Evolutionary conservation across 2,888 invertebrate genomes (phyloP).

Genomic region (Eristalis pertinax): DNA sequence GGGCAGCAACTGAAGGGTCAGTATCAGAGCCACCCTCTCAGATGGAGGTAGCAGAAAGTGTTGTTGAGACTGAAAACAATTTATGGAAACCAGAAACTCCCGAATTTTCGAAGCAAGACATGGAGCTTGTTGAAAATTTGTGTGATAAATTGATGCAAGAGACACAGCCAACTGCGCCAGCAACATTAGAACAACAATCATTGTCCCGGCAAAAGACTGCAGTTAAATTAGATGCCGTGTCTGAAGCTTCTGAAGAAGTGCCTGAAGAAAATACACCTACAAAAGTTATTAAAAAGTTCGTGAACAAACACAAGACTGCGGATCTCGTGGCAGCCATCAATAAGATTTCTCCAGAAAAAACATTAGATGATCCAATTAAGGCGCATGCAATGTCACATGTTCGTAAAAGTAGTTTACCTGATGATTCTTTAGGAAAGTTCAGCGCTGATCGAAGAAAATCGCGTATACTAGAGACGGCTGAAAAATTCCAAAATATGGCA

Average conservation of each 20-base stretch:
- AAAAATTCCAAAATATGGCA: constrained; percentile 85
- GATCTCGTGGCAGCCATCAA: constrained; percentile 80
- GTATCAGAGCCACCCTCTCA: constrained; percentile 65
- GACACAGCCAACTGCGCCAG: constrained; percentile 35
- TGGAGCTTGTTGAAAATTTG: constrained; percentile 77
- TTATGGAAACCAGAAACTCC: constrained; percentile 45
- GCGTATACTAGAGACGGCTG: constrained; percentile 87
- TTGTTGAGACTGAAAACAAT: constrained; percentile 73
- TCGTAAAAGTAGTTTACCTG: constrained; percentile 80
- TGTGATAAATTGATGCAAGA: constrained; percentile 78
- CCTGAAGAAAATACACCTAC: constrained; percentile 80
- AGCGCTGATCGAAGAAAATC: constrained; percentile 85
- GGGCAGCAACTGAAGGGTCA: constrained; percentile 71
- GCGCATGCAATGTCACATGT: constrained; percentile 70
- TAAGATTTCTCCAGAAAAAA: constrained; percentile 73
- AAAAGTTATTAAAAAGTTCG: constrained; percentile 81
- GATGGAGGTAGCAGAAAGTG: constrained; percentile 77
- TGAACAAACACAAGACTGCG: constrained; percentile 81
- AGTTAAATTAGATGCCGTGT: constrained; percentile 76
- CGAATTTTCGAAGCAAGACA: constrained; percentile 76
- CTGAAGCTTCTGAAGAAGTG: constrained; percentile 75
- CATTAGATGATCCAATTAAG: constrained; percentile 68
- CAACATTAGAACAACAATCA: constrained; percentile 41
- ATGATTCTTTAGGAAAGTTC: constrained; percentile 79
- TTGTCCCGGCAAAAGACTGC: constrained; percentile 75